A percentile compares a stretch with the other conserved stretches of the same genome.
These are phyloP conservation scores for Achatina immaculata DNA, from an alignment of 1,140 invertebrate genomes.

Conservation along the genomic window DNA sequence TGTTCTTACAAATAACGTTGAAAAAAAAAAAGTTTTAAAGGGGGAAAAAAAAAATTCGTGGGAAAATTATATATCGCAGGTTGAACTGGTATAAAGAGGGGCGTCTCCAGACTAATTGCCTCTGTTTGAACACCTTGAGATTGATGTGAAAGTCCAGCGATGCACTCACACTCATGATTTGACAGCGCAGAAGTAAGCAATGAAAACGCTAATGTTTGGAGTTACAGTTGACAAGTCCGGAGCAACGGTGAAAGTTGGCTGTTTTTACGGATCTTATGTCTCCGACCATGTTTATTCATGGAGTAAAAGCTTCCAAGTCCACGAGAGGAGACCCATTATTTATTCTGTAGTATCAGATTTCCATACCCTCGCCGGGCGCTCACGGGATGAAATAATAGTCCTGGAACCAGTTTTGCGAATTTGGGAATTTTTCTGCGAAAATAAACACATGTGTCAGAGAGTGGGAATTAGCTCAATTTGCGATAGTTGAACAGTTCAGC, in stretches of 20 bases:
- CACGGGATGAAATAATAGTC: not conserved
- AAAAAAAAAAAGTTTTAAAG: too few relatives aligned
- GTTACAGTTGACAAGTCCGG: not conserved
- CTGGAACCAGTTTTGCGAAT: not conserved
- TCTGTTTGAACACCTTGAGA: slow-evolving; percentile 2
- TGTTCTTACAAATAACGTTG: too few relatives aligned
- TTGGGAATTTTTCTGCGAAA: not conserved
- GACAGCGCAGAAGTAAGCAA: not conserved
- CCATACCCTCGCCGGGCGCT: not conserved
- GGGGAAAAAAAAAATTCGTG: too few relatives aligned
- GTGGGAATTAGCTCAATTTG: not conserved
- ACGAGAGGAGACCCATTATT: not conserved
- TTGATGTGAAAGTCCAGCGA: not conserved
- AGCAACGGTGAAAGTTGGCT: not conserved
- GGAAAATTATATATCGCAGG: too few relatives aligned
- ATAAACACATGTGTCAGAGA: not conserved
- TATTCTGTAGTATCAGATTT: not conserved
- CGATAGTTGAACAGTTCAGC: not conserved
- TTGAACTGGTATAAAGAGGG: too few relatives aligned
- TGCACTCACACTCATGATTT: not conserved
- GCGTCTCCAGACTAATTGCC: too few relatives aligned
- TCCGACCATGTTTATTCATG: not conserved
- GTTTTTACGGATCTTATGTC: slow-evolving; percentile 5
- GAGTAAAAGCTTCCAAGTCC: not conserved
- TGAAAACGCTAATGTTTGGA: not conserved